phyloP scores from a whole-genome alignment of 2,113 vertebrate genomes.

The Vireo altiloquus region DNA sequence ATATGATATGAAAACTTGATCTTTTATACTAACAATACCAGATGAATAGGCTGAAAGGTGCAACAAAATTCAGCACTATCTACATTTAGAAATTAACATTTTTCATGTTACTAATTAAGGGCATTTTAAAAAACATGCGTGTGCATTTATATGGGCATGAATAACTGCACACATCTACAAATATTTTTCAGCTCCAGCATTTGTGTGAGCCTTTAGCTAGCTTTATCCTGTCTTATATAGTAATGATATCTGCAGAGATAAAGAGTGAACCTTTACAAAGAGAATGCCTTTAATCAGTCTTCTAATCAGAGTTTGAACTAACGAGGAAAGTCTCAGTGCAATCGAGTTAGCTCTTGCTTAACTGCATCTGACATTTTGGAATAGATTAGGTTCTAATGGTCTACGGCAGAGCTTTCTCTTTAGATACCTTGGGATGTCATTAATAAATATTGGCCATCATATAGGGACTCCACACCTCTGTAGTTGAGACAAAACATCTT shows the following conservation, averaged over 20 bases:
- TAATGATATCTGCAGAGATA: slow-evolving; percentile 30
- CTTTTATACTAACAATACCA: neutral
- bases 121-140: neutral
- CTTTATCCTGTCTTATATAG: neutral
- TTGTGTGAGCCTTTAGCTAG: neutral
- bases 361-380: slow-evolving; percentile 44
- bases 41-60: neutral
- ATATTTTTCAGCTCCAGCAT: neutral
- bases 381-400: slow-evolving; percentile 57
- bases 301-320: slow-evolving; percentile 48
- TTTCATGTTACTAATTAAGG: neutral
- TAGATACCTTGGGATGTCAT: slow-evolving; percentile 46
- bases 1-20: neutral
- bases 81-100: neutral
- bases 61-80: neutral
- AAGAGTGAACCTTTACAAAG: slow-evolving; percentile 36
- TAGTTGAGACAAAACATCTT: slow-evolving; percentile 60
- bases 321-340: slow-evolving; percentile 13
- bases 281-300: slow-evolving; percentile 33
- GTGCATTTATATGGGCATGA: neutral
- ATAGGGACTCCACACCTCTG: slow-evolving; percentile 41
- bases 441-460: slow-evolving; percentile 53
- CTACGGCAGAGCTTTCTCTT: neutral
- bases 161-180: neutral
- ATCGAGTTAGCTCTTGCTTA: slow-evolving; percentile 10